Evolutionary conservation across 2,888 invertebrate species (phyloP), one percentile per base, ranked within the genome.

Genomic region (Andrena haemorrhoa): DNA sequence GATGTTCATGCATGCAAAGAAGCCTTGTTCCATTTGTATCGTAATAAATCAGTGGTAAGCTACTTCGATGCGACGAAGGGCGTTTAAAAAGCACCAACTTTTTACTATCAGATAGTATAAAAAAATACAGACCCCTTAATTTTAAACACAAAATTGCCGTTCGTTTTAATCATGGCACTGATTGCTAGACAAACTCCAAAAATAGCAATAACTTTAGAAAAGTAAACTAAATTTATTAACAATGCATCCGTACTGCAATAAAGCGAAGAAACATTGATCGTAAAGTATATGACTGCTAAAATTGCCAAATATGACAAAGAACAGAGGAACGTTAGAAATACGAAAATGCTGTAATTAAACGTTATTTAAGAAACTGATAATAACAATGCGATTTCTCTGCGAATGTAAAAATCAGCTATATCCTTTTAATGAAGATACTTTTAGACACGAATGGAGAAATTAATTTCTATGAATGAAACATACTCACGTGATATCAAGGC

Each of bases 401-500:
- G n/a, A 60, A 70, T 26, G 16, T 41, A 12, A 20, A 33, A 20
- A 65, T 23, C 29, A 65, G 16, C 3, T 16, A 1, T 51, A 51
- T 0, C 6, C 5, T 33, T 49, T 10, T 7, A 5, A 16, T 47
- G n/a, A 47, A 60, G 12, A 2, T 33, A 65, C 0, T 20, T 68
- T 26, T 56, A 63, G 60, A 70, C 60, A 2, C 23, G 16, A 58
- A 16, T 64, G 29, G 35, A 51, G 29, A 41, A 51, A 58, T 61
- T 61, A 33, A 53, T 47, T 20, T 49, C 33, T 56, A 53, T 20
- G 47, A 66, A 33, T 1, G 5, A 66, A 75, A 53, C 69, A 79
- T 90, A 93, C 93, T 92, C 90, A 92, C 92, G 78, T 90, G 58
- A 75, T 61, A 10, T 61, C 86, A 86, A 88, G 89, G 85, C 83